Base-by-base conservation (phyloP, 2,888 invertebrate species). In the Shargacucullia verbasci region DNA sequence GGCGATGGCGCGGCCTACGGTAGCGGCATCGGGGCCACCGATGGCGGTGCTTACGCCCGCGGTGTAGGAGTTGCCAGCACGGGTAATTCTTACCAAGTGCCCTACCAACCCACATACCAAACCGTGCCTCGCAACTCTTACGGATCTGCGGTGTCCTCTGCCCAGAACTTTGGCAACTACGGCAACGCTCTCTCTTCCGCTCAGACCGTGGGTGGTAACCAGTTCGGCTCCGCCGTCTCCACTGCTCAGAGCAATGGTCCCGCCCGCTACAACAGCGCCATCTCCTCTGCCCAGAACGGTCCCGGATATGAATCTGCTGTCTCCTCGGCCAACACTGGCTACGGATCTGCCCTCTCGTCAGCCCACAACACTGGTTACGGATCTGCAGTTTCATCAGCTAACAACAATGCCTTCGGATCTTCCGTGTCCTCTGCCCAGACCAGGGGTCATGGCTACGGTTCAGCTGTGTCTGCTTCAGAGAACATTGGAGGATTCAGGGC, bases 1-100 rank as follows among this genome's bases (percentile, higher is more conserved):
- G 92, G 90, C 5, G 85, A 85, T 10, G 90, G 81, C 0, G 72
- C 83, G 40, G 91, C 92, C 0, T 90, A 87, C 57, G 91, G 91
- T 34, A 65, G 78, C 2, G 91, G 90, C 31, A 53, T 82, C 20
- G 88, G 83, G 8, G 64, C 77, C 6, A 37, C 76, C 31, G 76
- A 78, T 40, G 84, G 83, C 12, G 25, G 13, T 38, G 78, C 79
- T 11, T 87, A 73, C 65, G 89, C 90, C 9, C 82, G 82, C 12
- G 92, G 92, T 5, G 77, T 88, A 1, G 92, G 91, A 44, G 76
- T 83, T 34, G 90, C 92, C 25, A 79, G 82, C 54, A 75, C 86
- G 0, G 83, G 80, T 59, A 78, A 56, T 64, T 65, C 25, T 15
- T 74, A 56, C 35, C 62, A 46, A 62, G 75, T 64, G 57, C 79